A percentile compares a stretch with the other conserved stretches of the same genome.
Evolutionary conservation across 2,888 invertebrate genomes (phyloP).

Genomic region (Anthophora plumipes): DNA sequence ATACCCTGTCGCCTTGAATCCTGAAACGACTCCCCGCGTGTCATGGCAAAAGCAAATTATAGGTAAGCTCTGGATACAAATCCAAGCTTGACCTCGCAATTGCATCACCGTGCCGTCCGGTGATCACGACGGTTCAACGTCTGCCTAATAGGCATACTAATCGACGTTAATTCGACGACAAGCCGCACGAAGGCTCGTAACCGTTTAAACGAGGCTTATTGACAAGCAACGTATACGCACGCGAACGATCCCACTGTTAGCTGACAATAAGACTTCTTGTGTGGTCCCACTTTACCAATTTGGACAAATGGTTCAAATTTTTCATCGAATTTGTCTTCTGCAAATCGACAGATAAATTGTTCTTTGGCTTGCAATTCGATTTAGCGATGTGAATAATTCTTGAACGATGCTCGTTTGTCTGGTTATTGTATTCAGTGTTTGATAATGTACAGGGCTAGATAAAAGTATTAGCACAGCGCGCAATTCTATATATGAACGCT

Average conservation of each 20-base stretch:
- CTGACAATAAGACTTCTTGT: constrained; percentile 54
- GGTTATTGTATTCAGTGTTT: too few species aligned
- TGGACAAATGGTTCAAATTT: too few species aligned
- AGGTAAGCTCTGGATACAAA: constrained; percentile 44
- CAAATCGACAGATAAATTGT: too few species aligned
- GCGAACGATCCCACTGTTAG: constrained; percentile 43
- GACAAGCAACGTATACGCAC: constrained; percentile 53
- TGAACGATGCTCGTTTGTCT: too few species aligned
- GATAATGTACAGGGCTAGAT: too few species aligned
- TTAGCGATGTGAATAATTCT: too few species aligned
- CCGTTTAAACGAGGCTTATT: constrained; percentile 66
- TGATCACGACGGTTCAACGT: constrained; percentile 79
- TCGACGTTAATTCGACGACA: constrained; percentile 82
- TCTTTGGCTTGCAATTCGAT: too few species aligned
- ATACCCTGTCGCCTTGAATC: neutral
- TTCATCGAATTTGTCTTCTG: too few species aligned
- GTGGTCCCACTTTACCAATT: constrained; percentile 14
- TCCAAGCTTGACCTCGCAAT: constrained; percentile 31
- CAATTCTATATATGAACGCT: too few species aligned
- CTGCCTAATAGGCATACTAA: constrained; percentile 82
- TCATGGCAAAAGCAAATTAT: constrained; percentile 17
- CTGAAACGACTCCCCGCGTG: neutral
- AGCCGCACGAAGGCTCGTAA: constrained; percentile 65
- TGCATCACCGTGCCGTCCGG: constrained; percentile 22
- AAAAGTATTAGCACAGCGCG: too few species aligned